These are phyloP conservation scores for Lymantria dispar DNA, from an alignment of 2,888 invertebrate species.

Conservation along the genomic window DNA sequence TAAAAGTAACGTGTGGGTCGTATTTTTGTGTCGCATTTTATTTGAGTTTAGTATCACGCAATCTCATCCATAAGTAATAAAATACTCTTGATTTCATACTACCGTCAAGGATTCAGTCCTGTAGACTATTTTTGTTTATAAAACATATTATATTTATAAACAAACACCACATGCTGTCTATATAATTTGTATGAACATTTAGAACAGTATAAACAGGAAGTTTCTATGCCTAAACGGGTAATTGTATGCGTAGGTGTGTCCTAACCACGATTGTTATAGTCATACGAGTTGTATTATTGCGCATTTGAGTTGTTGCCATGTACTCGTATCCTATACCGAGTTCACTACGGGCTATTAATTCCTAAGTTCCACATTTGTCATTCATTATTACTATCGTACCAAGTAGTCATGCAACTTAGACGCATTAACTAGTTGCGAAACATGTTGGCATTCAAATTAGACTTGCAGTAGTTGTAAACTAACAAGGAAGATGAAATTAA, in stretches of 20 bases:
- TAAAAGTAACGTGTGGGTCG: conserved; percentile 32
- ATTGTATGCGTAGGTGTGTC: conserved; percentile 66
- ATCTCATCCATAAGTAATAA: not conserved
- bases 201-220: conserved; percentile 60
- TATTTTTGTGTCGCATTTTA: conserved; percentile 21
- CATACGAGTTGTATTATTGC: conserved; percentile 50
- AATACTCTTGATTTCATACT: not conserved
- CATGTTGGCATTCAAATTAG: conserved; percentile 15
- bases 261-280: conserved; percentile 52
- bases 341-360: conserved; percentile 56
- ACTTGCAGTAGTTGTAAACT: conserved; percentile 5
- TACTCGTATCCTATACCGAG: conserved; percentile 51
- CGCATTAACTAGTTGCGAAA: conserved; percentile 14
- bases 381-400: conserved; percentile 19
- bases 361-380: conserved; percentile 50
- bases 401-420: conserved; percentile 23
- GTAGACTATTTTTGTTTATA: no score
- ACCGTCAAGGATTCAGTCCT: no score
- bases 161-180: no score
- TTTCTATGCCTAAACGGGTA: conserved; percentile 55
- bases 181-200: no score
- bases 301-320: conserved; percentile 55
- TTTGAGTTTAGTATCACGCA: conserved; percentile 8
- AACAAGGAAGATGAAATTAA: conserved; percentile 22
- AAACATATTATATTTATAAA: no score